phyloP scores from a whole-genome alignment of 2,888 invertebrate genomes.

The Pterostichus niger region DNA sequence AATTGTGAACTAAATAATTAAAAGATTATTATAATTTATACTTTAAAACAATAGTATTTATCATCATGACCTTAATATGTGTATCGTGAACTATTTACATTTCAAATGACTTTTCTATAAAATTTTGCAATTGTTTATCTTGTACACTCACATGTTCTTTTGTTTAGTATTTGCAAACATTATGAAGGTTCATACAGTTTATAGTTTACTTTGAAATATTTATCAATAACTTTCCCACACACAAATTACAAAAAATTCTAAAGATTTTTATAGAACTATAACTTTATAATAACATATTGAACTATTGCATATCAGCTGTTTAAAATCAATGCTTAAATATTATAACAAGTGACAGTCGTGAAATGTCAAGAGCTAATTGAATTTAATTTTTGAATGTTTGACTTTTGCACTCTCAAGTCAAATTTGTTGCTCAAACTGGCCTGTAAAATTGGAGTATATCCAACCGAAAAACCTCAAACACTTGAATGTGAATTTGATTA shows the following conservation, averaged over 20 bases:
- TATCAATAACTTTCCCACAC: too few relatives aligned
- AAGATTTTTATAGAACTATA: too few relatives aligned
- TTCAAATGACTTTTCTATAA: background rate
- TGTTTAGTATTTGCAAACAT: constrained; percentile 10
- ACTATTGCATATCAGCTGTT: too few relatives aligned
- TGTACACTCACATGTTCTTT: background rate
- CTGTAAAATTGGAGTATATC: background rate
- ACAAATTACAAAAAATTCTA: background rate
- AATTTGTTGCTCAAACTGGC: constrained; percentile 26
- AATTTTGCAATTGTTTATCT: background rate
- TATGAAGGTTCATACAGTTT: background rate
- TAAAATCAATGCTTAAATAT: too few relatives aligned
- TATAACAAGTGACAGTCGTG: too few relatives aligned
- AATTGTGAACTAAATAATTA: too few relatives aligned
- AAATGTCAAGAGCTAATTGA: too few relatives aligned
- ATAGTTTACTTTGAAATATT: background rate
- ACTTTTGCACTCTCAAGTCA: background rate
- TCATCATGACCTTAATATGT: background rate
- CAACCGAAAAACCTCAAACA: background rate
- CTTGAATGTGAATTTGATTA: constrained; percentile 23
- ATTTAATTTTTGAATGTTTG: background rate
- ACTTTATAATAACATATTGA: too few relatives aligned
- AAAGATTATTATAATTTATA: too few relatives aligned
- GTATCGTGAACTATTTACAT: background rate
- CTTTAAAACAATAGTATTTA: background rate